Evolutionary conservation across 2,888 invertebrate genomes (phyloP), one percentile per base, ranked within the genome.

Genomic region (Notodonta dromedarius): DNA sequence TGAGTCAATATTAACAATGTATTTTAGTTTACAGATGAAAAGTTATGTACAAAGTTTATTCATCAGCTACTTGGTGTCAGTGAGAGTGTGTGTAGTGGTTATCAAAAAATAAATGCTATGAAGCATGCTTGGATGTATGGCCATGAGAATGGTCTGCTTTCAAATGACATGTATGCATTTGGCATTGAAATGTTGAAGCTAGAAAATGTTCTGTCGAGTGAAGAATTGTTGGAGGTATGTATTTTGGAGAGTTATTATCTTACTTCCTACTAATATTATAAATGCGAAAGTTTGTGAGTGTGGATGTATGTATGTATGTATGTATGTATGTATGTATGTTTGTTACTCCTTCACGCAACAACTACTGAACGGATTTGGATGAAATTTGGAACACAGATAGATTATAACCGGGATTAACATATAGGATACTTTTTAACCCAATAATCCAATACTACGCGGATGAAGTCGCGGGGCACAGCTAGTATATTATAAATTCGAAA

Each of bases 101-200:
- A 69, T 40, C 86, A 89, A 60, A 92, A 86, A 70, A 84, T 93
- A 55, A 70, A 68, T 53, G 86, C 85, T 1, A 89, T 93, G 5
- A 91, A 90, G 76, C 83, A 84, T 32, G 91, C 90, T 4, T 93
- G 93, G 93, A 78, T 78, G 70, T 87, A 82, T 67, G 90, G 91
- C 0, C 87, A 89, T 66, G 86, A 88, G 50, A 85, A 84, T 76
- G 88, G 85, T 9, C 62, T 92, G 9, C 81, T 93, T 2, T 78
- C 82, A 4, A 85, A 87, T 75, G 87, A 91, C 4, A 90, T 92
- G 90, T 93, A 90, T 69, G 76, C 78, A 8, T 93, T 93, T 82
- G 93, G 93, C 1, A 82, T 93, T 56, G 78, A 88, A 54, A 69
- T 93, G 67, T 70, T 90, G 48, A 91, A 90, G 66, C 58, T 87